Conservation (phyloP, 2,797 vertebrate species). For the Apogon talboti region DNA sequence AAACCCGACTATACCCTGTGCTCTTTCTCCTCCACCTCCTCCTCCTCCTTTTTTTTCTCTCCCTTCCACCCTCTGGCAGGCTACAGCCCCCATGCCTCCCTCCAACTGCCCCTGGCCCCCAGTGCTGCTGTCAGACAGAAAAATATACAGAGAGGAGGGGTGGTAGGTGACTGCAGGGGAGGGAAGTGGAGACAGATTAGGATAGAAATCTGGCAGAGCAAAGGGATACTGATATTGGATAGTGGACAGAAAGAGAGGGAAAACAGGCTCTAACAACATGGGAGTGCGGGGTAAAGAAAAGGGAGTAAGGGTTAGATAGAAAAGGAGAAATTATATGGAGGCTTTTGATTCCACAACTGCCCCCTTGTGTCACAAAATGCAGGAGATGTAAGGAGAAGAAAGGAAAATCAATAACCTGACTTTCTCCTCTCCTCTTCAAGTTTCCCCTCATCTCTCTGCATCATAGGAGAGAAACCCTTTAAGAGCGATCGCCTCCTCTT, state of each 20-base stretch:
- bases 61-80: constrained; percentile 75
- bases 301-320: constrained; percentile 3
- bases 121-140: constrained; percentile 65
- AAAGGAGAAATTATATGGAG: constrained; percentile 23
- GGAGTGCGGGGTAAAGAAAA: background rate
- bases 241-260: constrained; percentile 9
- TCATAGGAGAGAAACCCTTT: constrained; percentile 5
- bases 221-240: constrained; percentile 42
- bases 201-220: constrained; percentile 50
- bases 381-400: constrained; percentile 31
- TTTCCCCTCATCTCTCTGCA: constrained; percentile 37
- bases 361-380: constrained; percentile 62
- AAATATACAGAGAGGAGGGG: constrained; percentile 55
- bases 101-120: constrained; percentile 70
- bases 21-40: constrained; percentile 34
- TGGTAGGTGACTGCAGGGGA: constrained; percentile 46
- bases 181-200: constrained; percentile 56
- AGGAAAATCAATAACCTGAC: constrained; percentile 56
- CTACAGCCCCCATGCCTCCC: constrained; percentile 76
- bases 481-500: background rate
- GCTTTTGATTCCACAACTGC: constrained; percentile 65
- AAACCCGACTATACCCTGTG: constrained; percentile 34
- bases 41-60: constrained; percentile 50
- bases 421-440: constrained; percentile 47
- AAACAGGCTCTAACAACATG: background rate